Base-by-base conservation (phyloP, 2,888 invertebrate species). In the Caenorhabditis sulstoni region DNA sequence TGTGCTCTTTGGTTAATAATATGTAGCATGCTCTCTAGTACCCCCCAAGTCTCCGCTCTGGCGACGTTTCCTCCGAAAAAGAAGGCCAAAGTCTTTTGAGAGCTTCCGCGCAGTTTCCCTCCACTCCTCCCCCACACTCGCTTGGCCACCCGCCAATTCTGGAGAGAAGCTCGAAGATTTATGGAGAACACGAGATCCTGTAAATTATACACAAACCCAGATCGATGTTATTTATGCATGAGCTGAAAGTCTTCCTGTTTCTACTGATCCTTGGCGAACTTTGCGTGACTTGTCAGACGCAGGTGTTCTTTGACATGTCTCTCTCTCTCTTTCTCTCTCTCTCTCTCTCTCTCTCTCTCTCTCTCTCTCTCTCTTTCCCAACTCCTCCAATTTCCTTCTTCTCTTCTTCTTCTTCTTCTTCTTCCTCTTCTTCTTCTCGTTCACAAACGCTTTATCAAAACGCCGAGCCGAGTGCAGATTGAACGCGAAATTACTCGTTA, bases 231-330 rank as follows among this genome's bases (percentile, higher is more conserved):
- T 67, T 41, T 67, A 67, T 58, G 50, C 39, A 67, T 67, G 58
- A 58, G 58, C 29, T 58, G 37, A 16, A 29, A 9, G 45, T 52
- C 53, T 65, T 65, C 50, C 67, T 47, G 52, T 37, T 70, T 70
- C 62, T n/a, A 11, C 18, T 62, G 61, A 55, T 70, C 62, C 53
- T 70, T 62, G 55, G 39, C 53, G 70, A 68, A 68, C 68, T 62
- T 62, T 62, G 61, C 70, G 62, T 70, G 70, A 70, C 70, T 61
- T 70, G 70, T 70, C 70, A 70, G 47, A 55, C 61, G 70, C 70
- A 70, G 70, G 70, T 70, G 70, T 70, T 70, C 70, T 70, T 70
- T 41, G 50, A 50, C 64, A 52, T 49, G 50, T 59, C 50, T 59
- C 59, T 39, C 37, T 18, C 68, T 23, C 37, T 44, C 44, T 20